These are phyloP conservation scores for Choristoneura fumiferana DNA, from an alignment of 1,140 invertebrate species.

Conservation along the genomic window DNA sequence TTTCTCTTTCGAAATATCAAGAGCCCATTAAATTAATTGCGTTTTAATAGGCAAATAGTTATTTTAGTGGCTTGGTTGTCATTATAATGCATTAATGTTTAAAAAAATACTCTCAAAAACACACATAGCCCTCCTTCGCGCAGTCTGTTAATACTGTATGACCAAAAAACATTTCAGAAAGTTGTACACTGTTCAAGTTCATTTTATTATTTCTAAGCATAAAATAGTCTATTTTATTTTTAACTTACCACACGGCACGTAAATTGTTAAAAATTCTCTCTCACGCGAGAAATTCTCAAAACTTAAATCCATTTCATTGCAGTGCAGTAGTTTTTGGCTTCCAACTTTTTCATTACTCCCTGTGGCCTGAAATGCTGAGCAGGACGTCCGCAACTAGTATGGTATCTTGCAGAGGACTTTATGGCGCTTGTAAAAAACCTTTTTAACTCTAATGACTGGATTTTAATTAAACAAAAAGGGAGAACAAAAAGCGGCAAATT, in stretches of 20 bases:
- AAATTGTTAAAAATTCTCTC: not conserved
- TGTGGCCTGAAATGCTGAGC: not conserved
- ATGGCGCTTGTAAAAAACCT: not conserved
- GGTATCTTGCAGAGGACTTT: not conserved
- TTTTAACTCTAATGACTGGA: constrained; percentile 9
- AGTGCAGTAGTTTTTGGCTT: constrained; percentile 7
- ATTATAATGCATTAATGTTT: too few relatives aligned
- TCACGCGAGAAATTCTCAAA: not conserved
- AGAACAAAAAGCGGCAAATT: not conserved
- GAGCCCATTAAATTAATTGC: too few relatives aligned
- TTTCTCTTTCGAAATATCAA: too few relatives aligned
- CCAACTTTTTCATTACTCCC: constrained; percentile 12
- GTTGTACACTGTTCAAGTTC: too few relatives aligned
- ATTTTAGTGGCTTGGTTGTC: too few relatives aligned
- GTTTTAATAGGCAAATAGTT: too few relatives aligned
- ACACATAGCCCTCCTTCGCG: too few relatives aligned
- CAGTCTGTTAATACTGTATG: too few relatives aligned
- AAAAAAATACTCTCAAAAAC: too few relatives aligned
- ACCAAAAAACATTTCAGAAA: too few relatives aligned
- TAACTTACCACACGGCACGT: not conserved
- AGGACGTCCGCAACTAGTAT: not conserved
- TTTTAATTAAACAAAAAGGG: not conserved
- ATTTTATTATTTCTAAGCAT: too few relatives aligned
- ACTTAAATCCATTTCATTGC: not conserved
- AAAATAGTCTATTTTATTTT: too few relatives aligned